Evolutionary conservation across 2,797 vertebrate genomes (phyloP).

Genomic region (Spondyliosoma cantharus): DNA sequence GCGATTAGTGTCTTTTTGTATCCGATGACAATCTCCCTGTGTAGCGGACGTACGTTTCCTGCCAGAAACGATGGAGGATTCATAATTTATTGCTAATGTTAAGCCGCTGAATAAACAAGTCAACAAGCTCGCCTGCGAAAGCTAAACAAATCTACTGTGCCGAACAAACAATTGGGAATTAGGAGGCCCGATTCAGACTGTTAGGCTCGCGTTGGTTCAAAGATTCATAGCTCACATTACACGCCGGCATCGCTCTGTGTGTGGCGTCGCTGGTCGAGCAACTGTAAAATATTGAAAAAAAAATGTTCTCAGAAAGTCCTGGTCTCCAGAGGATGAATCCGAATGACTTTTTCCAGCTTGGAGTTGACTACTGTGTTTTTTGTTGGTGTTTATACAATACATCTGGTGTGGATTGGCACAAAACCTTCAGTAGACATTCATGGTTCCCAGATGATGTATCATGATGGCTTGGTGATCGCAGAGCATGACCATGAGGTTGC

Average conservation of each 20-base stretch:
- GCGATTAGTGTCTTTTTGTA: constrained; percentile 10
- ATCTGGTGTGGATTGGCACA: too few species aligned
- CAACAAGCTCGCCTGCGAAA: background rate
- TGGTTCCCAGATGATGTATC: background rate
- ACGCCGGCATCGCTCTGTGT: too few species aligned
- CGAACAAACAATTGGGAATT: background rate
- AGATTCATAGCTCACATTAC: too few species aligned
- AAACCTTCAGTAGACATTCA: background rate
- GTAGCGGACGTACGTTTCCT: constrained; percentile 15
- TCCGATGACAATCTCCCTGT: constrained; percentile 3
- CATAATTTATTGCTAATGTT: background rate
- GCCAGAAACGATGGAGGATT: background rate
- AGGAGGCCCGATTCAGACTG: background rate
- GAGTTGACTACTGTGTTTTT: too few species aligned
- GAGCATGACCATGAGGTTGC: background rate
- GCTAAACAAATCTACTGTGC: background rate
- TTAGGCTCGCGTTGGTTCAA: too few species aligned
- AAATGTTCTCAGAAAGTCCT: too few species aligned
- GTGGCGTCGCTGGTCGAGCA: too few species aligned
- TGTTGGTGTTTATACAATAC: too few species aligned
- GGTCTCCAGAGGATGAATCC: too few species aligned
- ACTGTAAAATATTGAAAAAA: too few species aligned
- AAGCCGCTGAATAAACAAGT: constrained; percentile 10
- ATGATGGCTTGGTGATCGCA: background rate
- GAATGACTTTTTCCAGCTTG: too few species aligned